phyloP scores from a whole-genome alignment of 1,140 invertebrate genomes.

The Cyrtorhinus lividipennis region DNA sequence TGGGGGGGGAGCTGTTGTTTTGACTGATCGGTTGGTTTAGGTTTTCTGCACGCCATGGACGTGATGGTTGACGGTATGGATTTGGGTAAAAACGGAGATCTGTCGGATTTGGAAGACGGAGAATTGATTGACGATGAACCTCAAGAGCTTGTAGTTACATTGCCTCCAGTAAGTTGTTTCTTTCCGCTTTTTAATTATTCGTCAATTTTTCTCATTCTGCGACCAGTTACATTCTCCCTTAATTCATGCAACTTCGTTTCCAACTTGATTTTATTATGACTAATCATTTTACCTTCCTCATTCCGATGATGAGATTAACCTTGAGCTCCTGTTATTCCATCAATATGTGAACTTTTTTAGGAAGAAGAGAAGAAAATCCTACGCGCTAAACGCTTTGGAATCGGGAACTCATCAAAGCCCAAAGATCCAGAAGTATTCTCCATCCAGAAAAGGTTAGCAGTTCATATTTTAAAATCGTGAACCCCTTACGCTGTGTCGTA shows the following conservation, averaged over 20 bases:
- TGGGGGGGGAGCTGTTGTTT: background rate
- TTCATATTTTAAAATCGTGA: background rate
- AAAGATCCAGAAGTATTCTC: background rate
- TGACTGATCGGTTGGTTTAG: background rate
- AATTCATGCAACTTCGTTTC: no score
- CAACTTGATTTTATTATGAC: no score
- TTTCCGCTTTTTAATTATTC: no score
- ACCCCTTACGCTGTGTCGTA: no score
- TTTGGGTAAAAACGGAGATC: background rate
- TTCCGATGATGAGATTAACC: no score
- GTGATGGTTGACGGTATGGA: background rate
- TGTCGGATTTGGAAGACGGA: conserved; percentile 17
- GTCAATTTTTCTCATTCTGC: background rate
- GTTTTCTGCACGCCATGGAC: background rate
- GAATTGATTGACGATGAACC: conserved; percentile 17
- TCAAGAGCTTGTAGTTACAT: background rate
- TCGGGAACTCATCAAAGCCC: background rate
- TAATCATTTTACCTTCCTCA: no score
- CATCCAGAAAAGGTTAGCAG: conserved; percentile 1
- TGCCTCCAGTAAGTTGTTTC: background rate
- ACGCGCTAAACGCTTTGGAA: conserved; percentile 15
- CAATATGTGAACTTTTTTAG: background rate
- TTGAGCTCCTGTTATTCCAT: no score
- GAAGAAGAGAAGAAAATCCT: conserved; percentile 8
- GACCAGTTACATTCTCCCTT: background rate